phyloP scores from a whole-genome alignment of 2,113 vertebrate species.

The Plotosus lineatus region DNA sequence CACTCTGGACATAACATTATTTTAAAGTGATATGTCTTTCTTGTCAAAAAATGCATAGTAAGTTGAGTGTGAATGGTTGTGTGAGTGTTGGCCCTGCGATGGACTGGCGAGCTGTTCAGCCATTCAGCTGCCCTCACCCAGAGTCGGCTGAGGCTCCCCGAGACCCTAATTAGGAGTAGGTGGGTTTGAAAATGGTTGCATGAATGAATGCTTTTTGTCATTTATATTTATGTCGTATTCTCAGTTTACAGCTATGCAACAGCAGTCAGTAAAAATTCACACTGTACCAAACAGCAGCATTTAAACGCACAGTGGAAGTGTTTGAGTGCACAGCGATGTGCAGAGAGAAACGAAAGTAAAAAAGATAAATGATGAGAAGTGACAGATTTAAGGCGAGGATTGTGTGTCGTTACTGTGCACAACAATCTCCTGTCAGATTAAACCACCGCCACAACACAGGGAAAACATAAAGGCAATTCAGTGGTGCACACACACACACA shows the following conservation, averaged over 20 bases:
- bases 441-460: conserved; percentile 21
- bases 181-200: no score
- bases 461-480: conserved; percentile 41
- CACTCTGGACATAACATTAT: conserved; percentile 59
- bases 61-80: no score
- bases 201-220: conserved; percentile 48
- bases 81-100: no score
- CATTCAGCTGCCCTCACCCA: no score
- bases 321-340: conserved; percentile 28
- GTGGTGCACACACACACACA: conserved; percentile 15
- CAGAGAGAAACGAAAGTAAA: background rate
- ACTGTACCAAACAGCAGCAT: background rate
- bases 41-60: no score
- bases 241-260: background rate
- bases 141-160: no score
- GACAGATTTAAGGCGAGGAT: conserved; percentile 37
- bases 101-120: no score
- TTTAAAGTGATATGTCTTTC: conserved; percentile 45
- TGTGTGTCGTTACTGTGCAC: conserved; percentile 8
- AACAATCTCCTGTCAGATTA: conserved; percentile 32
- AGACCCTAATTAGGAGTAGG: no score
- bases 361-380: conserved; percentile 10
- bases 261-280: background rate
- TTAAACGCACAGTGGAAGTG: background rate
- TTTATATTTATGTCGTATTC: conserved; percentile 48